phyloP scores from a whole-genome alignment of 2,113 vertebrate genomes.

The Varanus salvator region DNA sequence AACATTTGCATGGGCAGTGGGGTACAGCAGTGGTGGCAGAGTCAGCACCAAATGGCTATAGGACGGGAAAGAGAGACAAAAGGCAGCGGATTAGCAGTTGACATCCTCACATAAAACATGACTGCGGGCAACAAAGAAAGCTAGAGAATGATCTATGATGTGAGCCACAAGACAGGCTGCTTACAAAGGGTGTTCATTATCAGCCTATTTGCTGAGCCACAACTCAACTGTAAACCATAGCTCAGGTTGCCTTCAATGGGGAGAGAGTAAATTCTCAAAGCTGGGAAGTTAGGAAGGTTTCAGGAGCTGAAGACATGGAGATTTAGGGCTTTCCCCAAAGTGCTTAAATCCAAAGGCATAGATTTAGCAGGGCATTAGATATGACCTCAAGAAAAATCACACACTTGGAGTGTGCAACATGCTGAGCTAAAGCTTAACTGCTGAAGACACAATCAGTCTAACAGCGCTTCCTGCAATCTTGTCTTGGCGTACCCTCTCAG shows the following conservation, averaged over 20 bases:
- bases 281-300: background rate
- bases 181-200: background rate
- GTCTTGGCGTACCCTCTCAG: constrained; percentile 2
- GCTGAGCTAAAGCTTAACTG: constrained; percentile 1
- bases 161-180: background rate
- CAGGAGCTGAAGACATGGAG: background rate
- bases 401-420: accelerated
- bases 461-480: background rate
- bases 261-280: background rate
- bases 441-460: constrained; percentile 2
- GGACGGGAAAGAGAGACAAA: background rate
- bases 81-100: background rate
- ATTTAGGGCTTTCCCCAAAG: background rate
- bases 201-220: background rate
- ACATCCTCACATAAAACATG: background rate
- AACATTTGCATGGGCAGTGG: background rate
- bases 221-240: background rate
- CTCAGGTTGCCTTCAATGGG: background rate
- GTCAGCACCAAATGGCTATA: background rate
- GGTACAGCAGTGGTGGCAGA: background rate
- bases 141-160: background rate
- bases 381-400: background rate
- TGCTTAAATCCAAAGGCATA: background rate
- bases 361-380: background rate
- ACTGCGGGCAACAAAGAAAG: background rate